These are phyloP conservation scores for Sinotaia quadrata DNA, from an alignment of 2,888 invertebrate species.

Conservation along the genomic window DNA sequence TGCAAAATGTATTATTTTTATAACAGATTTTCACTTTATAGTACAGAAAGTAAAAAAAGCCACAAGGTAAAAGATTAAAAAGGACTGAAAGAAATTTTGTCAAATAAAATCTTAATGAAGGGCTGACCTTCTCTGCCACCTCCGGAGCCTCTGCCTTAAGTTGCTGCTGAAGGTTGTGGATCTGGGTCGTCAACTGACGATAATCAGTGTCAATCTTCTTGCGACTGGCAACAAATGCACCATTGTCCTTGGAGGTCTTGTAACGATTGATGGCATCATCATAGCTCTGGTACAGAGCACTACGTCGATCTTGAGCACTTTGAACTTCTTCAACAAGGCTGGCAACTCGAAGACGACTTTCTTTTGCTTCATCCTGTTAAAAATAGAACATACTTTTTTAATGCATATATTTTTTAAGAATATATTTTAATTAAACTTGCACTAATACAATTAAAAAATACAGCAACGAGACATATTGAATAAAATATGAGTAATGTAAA, in stretches of 20 bases:
- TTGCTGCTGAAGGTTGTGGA: slow-evolving; percentile 75
- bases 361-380: slow-evolving; percentile 75
- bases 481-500: too few species aligned
- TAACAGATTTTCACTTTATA: too few species aligned
- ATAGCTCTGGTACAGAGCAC: slow-evolving; percentile 77
- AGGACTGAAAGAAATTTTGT: not conserved
- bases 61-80: not conserved
- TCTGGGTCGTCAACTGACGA: slow-evolving; percentile 76
- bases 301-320: slow-evolving; percentile 77
- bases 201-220: slow-evolving; percentile 78
- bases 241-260: slow-evolving; percentile 77
- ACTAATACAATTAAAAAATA: too few species aligned
- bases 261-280: slow-evolving; percentile 78
- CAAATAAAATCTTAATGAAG: not conserved
- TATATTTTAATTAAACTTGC: too few species aligned
- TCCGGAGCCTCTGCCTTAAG: slow-evolving; percentile 78
- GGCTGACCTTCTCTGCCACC: slow-evolving; percentile 76
- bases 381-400: not conserved
- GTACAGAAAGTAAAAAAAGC: too few species aligned
- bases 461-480: too few species aligned
- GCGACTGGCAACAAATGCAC: slow-evolving; percentile 71
- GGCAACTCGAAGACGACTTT: slow-evolving; percentile 73
- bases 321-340: slow-evolving; percentile 76
- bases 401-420: too few species aligned
- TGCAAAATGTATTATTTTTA: too few species aligned